A percentile compares a stretch with the other conserved stretches of the same genome.
Evolutionary conservation across 2,797 vertebrate genomes (phyloP).

Genomic region (Falco columbarius): DNA sequence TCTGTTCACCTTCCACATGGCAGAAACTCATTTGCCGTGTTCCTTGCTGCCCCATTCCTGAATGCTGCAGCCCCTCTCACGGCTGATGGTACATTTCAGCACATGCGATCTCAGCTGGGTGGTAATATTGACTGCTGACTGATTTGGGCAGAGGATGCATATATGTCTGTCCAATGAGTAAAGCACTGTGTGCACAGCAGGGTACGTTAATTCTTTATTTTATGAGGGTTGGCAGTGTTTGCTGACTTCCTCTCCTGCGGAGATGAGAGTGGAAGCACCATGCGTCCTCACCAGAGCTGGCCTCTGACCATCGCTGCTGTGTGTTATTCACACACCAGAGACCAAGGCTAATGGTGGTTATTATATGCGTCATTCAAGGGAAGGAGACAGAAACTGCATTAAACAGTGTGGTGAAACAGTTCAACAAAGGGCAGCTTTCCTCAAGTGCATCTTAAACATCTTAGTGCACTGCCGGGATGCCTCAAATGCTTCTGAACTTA

Average conservation of each 20-base stretch:
- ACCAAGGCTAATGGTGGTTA: background rate
- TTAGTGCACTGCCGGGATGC: background rate
- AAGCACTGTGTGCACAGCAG: background rate
- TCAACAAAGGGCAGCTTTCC: background rate
- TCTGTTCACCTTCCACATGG: background rate
- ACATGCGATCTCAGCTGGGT: fast-evolving
- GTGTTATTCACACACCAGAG: conserved; percentile 5
- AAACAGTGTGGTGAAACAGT: background rate
- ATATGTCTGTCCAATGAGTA: background rate
- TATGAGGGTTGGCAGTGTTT: background rate
- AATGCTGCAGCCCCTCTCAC: background rate
- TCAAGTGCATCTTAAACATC: background rate
- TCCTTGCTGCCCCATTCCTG: fast-evolving
- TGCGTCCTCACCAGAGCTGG: background rate
- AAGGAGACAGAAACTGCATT: background rate
- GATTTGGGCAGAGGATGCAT: background rate
- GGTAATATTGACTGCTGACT: background rate
- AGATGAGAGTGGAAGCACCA: background rate
- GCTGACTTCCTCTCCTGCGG: background rate
- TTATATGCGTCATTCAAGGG: background rate
- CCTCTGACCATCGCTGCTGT: background rate
- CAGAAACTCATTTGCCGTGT: background rate
- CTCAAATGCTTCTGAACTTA: background rate
- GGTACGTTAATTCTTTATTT: background rate
- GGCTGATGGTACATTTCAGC: background rate